Conservation (phyloP, 1,140 invertebrate species). For the Piezodorus guildinii region DNA sequence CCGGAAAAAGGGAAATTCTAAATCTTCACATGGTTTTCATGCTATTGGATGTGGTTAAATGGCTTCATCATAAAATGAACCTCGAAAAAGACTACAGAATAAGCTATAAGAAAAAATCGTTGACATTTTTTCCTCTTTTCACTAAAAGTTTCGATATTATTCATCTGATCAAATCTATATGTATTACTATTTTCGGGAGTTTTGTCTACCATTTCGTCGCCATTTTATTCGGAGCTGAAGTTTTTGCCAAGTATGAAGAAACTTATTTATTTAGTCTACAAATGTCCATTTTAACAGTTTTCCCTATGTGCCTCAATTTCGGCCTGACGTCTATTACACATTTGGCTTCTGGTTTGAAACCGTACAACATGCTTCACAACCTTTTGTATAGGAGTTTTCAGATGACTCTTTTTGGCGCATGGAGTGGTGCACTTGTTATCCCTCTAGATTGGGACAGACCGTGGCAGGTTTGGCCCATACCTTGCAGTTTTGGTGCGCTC, state of each 20-base stretch:
- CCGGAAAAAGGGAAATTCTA: background rate
- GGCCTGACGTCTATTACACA: conserved; percentile 38
- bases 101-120: background rate
- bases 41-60: conserved; percentile 7
- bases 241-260: conserved; percentile 50
- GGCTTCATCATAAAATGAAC: background rate
- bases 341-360: conserved; percentile 19
- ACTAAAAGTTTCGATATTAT: background rate
- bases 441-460: conserved; percentile 86
- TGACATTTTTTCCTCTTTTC: background rate
- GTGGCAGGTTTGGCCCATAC: conserved; percentile 77
- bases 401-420: conserved; percentile 63
- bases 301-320: conserved; percentile 48
- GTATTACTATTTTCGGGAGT: conserved; percentile 4
- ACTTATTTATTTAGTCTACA: conserved; percentile 58
- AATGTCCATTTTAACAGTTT: conserved; percentile 50
- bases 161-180: conserved; percentile 14
- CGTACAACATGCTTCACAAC: conserved; percentile 38
- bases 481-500: conserved; percentile 57
- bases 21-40: background rate
- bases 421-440: conserved; percentile 75
- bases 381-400: conserved; percentile 47
- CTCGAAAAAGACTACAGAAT: background rate
- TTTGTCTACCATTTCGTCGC: conserved; percentile 47
- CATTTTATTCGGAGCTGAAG: conserved; percentile 63